A percentile compares a stretch with the other conserved stretches of the same genome.
These are phyloP conservation scores for Drosophila tani DNA, from an alignment of 1,140 invertebrate species.

Conservation along the genomic window DNA sequence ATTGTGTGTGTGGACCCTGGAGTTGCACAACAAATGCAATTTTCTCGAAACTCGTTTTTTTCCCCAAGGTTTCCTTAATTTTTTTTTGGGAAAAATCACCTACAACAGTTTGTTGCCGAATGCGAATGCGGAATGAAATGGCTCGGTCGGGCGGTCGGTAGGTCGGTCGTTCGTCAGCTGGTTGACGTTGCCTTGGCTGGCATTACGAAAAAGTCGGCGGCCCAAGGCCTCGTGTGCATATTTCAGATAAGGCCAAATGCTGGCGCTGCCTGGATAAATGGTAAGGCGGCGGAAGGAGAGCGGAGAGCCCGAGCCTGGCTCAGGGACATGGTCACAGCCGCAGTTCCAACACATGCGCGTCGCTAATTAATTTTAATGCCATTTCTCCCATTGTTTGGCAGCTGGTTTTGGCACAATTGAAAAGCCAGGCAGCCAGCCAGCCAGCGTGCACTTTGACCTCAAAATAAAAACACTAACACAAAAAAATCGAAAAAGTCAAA, in stretches of 20 bases:
- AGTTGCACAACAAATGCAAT: conserved; percentile 65
- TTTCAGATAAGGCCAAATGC: conserved; percentile 82
- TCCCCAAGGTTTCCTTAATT: conserved; percentile 51
- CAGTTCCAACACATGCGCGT: conserved; percentile 58
- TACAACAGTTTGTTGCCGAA: conserved; percentile 55
- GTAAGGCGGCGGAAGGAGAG: conserved; percentile 32
- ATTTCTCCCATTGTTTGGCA: conserved; percentile 56
- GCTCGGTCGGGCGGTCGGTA: conserved; percentile 4
- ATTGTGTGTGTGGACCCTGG: conserved; percentile 6
- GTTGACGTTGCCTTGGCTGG: conserved; percentile 64
- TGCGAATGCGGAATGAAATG: conserved; percentile 35
- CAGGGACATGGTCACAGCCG: conserved; percentile 71
- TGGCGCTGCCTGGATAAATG: conserved; percentile 63
- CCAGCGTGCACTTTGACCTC: conserved; percentile 76
- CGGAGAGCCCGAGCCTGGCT: conserved; percentile 29
- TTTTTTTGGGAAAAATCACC: conserved; percentile 22
- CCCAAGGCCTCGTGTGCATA: conserved; percentile 77
- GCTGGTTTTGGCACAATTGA: conserved; percentile 39
- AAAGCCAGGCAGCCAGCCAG: conserved; percentile 38
- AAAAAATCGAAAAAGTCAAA: conserved; percentile 12
- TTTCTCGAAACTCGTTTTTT: conserved; percentile 31
- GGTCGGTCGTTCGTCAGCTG: conserved; percentile 44
- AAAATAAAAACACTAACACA: conserved; percentile 20
- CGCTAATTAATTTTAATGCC: conserved; percentile 78
- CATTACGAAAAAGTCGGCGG: conserved; percentile 67